Percentiles rank a stretch among this genome's conserved stretches.
phyloP scores from a whole-genome alignment of 2,888 invertebrate species.

The Agrypnus murinus region DNA sequence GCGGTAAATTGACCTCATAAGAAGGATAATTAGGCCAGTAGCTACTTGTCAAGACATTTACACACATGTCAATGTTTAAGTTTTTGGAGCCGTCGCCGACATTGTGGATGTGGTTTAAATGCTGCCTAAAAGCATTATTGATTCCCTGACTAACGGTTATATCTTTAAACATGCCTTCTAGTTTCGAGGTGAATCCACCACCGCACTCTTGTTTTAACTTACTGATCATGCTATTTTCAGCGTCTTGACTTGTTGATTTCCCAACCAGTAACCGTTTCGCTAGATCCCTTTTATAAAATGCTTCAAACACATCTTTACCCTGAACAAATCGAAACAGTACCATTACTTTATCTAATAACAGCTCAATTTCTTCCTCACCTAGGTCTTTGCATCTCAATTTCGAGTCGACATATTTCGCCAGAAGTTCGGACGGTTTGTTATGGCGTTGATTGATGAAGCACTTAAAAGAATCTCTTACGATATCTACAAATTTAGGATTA shows the following conservation, averaged over 20 bases:
- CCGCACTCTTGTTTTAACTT: constrained; percentile 99
- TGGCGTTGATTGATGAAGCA: constrained; percentile 96
- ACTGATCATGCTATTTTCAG: constrained; percentile 98
- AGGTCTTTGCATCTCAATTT: constrained; percentile 96
- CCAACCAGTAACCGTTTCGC: constrained; percentile 96
- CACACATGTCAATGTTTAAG: constrained; percentile 85
- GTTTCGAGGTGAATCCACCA: constrained; percentile 96
- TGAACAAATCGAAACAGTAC: constrained; percentile 98
- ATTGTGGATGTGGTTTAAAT: constrained; percentile 54
- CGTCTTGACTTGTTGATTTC: constrained; percentile 98
- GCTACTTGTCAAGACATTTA: constrained; percentile 96
- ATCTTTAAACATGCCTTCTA: constrained; percentile 99
- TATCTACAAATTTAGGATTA: constrained; percentile 93
- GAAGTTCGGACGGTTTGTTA: constrained; percentile 97
- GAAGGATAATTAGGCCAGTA: constrained; percentile 98
- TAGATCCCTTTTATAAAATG: constrained; percentile 98
- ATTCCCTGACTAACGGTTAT: constrained; percentile 98
- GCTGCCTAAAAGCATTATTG: constrained; percentile 94
- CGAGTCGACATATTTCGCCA: constrained; percentile 97
- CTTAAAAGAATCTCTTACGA: constrained; percentile 95
- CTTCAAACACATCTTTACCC: constrained; percentile 99
- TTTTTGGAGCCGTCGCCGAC: constrained; percentile 50
- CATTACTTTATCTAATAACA: constrained; percentile 96
- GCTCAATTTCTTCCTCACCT: constrained; percentile 95
- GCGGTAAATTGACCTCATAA: constrained; percentile 90